A percentile compares a stretch with the other conserved stretches of the same genome.
Evolutionary conservation across 1,140 invertebrate genomes (phyloP).

Genomic region (Dendrolimus punctatus): DNA sequence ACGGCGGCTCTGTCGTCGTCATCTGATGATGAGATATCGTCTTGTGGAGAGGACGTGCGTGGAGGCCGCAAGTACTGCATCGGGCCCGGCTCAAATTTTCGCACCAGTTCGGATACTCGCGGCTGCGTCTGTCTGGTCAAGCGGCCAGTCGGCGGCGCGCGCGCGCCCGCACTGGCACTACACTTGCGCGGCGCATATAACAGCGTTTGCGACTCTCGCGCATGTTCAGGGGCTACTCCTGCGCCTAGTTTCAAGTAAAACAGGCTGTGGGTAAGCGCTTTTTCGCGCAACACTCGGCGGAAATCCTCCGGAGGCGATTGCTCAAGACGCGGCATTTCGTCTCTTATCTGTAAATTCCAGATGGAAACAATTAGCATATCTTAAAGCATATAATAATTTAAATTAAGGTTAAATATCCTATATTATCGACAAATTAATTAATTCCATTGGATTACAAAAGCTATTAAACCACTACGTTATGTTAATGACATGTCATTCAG

Average conservation of each 20-base stretch:
- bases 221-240: constrained; percentile 34
- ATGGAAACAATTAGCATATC: background rate
- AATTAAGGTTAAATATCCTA: background rate
- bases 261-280: constrained; percentile 63
- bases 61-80: constrained; percentile 64
- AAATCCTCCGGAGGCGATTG: constrained; percentile 57
- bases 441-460: too few species aligned
- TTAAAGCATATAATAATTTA: background rate
- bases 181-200: constrained; percentile 16
- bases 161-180: constrained; percentile 40
- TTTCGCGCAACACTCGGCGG: constrained; percentile 61
- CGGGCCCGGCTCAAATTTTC: constrained; percentile 47
- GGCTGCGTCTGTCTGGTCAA: constrained; percentile 44
- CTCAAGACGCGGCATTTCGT: constrained; percentile 53
- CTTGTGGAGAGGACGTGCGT: constrained; percentile 41
- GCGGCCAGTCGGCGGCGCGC: constrained; percentile 43
- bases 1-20: constrained; percentile 60
- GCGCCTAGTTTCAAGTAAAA: constrained; percentile 65
- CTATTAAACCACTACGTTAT: too few species aligned
- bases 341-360: constrained; percentile 22
- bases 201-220: constrained; percentile 23
- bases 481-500: too few species aligned
- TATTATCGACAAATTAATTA: too few species aligned
- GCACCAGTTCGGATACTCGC: constrained; percentile 52
- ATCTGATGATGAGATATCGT: constrained; percentile 58